These are phyloP conservation scores for Gonocerus acuteangulatus DNA, from an alignment of 2,888 invertebrate species.

Conservation along the genomic window DNA sequence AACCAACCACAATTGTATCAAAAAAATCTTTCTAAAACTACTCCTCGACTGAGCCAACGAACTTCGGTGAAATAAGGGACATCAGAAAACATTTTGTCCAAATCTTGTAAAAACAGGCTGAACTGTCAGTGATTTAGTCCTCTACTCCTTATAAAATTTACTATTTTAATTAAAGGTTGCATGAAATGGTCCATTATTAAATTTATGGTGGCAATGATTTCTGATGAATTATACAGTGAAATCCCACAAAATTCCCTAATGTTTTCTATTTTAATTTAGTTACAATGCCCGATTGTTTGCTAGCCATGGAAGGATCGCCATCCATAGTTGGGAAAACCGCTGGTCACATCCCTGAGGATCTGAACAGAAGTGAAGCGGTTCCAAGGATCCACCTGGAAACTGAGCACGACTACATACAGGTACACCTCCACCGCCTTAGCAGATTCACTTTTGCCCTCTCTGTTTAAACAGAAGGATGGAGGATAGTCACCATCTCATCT, in stretches of 20 bases:
- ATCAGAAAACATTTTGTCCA: constrained; percentile 2
- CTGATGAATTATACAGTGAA: constrained; percentile 6
- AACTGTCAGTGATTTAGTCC: constrained; percentile 6
- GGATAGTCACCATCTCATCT: too few species aligned
- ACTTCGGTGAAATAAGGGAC: constrained; percentile 6
- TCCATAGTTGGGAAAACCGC: too few species aligned
- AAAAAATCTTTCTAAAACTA: not conserved
- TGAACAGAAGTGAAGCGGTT: too few species aligned
- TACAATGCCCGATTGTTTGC: constrained; percentile 4
- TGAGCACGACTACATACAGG: too few species aligned
- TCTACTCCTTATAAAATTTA: constrained; percentile 2
- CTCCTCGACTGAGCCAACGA: constrained; percentile 1
- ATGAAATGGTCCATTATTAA: too few species aligned
- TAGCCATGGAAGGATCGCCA: constrained; percentile 1
- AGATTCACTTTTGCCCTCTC: too few species aligned
- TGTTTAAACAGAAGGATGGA: too few species aligned
- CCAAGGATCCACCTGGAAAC: too few species aligned
- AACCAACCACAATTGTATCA: too few species aligned
- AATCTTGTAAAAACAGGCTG: constrained; percentile 4
- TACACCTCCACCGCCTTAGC: too few species aligned
- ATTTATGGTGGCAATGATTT: too few species aligned
- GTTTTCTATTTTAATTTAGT: constrained; percentile 6
- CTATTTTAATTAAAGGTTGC: constrained; percentile 6
- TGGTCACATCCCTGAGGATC: too few species aligned
- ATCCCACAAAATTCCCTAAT: constrained; percentile 6